These are phyloP conservation scores for Palaemon carinicauda DNA, from an alignment of 1,140 invertebrate genomes.

Conservation along the genomic window DNA sequence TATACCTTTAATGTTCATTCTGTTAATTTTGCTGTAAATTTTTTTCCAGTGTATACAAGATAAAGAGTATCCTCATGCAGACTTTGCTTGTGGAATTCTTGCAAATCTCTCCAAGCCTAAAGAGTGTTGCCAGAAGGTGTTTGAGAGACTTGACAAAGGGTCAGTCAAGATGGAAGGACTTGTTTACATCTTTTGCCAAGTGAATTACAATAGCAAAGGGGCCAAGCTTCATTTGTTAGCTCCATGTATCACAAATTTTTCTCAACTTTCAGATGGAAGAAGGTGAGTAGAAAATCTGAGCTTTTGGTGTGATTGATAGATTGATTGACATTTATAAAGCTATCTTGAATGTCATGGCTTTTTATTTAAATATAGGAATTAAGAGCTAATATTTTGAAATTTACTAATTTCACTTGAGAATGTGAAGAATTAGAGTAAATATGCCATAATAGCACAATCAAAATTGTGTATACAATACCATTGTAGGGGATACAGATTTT, in stretches of 20 bases:
- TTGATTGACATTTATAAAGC: not conserved
- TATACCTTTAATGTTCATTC: no score
- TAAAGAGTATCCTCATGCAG: conserved; percentile 25
- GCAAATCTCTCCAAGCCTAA: conserved; percentile 21
- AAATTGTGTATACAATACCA: no score
- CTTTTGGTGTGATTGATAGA: not conserved
- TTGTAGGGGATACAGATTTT: no score
- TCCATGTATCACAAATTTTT: conserved; percentile 40
- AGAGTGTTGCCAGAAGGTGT: conserved; percentile 21
- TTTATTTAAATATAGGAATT: no score
- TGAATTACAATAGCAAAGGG: conserved; percentile 40
- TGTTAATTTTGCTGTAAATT: not conserved
- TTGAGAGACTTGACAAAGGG: not conserved
- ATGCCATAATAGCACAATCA: no score
- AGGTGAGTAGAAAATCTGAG: not conserved
- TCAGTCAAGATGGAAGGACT: conserved; percentile 8
- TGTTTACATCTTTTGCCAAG: conserved; percentile 20
- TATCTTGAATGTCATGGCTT: no score
- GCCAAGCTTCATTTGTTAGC: conserved; percentile 36
- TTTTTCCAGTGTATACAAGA: conserved; percentile 24
- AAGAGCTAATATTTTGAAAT: no score
- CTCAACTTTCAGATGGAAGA: conserved; percentile 31
- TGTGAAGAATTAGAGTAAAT: no score
- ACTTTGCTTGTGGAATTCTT: conserved; percentile 38
- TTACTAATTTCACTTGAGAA: no score